These are phyloP conservation scores for Apotomis turbidana DNA, from an alignment of 2,888 invertebrate genomes.

Conservation along the genomic window DNA sequence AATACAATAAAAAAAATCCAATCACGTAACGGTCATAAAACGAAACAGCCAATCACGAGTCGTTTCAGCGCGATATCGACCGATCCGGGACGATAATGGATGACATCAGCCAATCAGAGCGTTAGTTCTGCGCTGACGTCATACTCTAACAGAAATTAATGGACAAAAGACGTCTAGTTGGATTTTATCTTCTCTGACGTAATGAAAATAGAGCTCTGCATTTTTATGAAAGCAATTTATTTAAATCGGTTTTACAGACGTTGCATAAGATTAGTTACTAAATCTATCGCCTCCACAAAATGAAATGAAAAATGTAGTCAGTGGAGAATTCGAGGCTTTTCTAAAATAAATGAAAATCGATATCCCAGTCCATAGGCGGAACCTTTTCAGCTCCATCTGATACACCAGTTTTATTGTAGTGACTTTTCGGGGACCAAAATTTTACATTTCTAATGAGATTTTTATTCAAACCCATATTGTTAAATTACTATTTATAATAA, in stretches of 20 bases:
- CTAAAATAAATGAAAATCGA: too few species aligned
- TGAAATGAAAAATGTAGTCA: too few species aligned
- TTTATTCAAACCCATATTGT: too few species aligned
- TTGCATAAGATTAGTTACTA: neutral
- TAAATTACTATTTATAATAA: too few species aligned
- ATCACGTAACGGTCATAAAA: conserved; percentile 44
- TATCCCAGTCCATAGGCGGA: too few species aligned
- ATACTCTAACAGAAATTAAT: conserved; percentile 43
- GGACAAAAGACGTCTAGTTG: conserved; percentile 35
- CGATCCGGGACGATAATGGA: conserved; percentile 48
- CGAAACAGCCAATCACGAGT: conserved; percentile 51
- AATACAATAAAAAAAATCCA: conserved; percentile 25
- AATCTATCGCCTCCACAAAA: too few species aligned
- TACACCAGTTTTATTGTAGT: too few species aligned
- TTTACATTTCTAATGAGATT: too few species aligned
- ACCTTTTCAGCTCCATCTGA: too few species aligned
- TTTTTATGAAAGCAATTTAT: conserved; percentile 31
- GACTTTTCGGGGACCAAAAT: too few species aligned
- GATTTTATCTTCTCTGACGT: conserved; percentile 32
- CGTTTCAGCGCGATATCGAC: conserved; percentile 55
- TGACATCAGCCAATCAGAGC: conserved; percentile 54
- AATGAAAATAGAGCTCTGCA: conserved; percentile 32
- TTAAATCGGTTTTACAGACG: conserved; percentile 11
- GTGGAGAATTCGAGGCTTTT: too few species aligned
- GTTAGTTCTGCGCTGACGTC: conserved; percentile 47